Evolutionary conservation across 2,113 vertebrate species (phyloP), one percentile per base, ranked within the genome.

Genomic region (Pongo pygmaeus): DNA sequence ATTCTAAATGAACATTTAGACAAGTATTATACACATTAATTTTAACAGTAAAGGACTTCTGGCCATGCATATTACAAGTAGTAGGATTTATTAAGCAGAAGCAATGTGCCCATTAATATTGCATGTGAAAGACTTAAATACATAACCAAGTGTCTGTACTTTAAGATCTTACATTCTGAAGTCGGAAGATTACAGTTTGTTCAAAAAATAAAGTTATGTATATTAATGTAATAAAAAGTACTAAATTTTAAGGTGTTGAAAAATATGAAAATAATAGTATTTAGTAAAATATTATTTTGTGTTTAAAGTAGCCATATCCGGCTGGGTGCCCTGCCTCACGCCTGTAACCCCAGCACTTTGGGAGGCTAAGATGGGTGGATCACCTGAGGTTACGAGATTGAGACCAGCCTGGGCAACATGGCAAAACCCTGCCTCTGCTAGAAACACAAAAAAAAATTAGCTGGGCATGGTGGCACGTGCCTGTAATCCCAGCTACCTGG

Each of bases 161-260:
- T 94, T 77, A 93, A 20, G 20, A n/a, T 72, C 57, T 91, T 89
- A 91, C 20, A 95, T 93, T 89, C 9, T 91, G 30, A 97, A 92
- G 12, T 70, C 86, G 11, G 40, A 86, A 55, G 12, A 61, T 87
- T 87, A 84, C 2, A 32, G 23, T 90, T 93, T 83, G 14, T 78
- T 92, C 20, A 50, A 85, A 81, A 92, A 77, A 85, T 57, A 94
- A 93, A 79, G 3, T 70, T 81, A 88, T 77, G 2, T 20, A 20
- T 67, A 52, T 89, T 89, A 3, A 23, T 38, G 46, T 88, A 95
- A 61, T 80, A 55, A n/a, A 78, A 80, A 74, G 16, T 84, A 6
- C n/a, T 85, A 74, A 92, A 90, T 61, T 74, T 92, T 95, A 92
- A 86, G 35, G 61, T 64, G 32, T 3, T 80, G 16, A 95, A 94